Evolutionary conservation across 1,140 invertebrate genomes (phyloP).

Genomic region (Anoplophora glabripennis): DNA sequence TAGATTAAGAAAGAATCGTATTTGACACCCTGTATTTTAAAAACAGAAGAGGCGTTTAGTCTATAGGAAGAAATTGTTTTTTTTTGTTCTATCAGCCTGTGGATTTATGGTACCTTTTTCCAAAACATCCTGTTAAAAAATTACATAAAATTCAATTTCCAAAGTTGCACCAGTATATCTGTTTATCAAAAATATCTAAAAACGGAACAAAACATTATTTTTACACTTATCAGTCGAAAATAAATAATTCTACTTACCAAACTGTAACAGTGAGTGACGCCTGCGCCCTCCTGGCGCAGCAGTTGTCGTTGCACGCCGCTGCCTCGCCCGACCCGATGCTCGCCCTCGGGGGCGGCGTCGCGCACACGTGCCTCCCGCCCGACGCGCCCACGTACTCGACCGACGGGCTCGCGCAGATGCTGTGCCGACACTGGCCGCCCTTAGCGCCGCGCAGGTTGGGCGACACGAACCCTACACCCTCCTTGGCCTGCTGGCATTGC

Average conservation of each 20-base stretch:
- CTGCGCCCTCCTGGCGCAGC: conserved; percentile 52
- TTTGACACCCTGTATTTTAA: too few species aligned
- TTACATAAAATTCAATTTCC: too few species aligned
- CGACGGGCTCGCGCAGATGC: conserved; percentile 45
- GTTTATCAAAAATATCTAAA: too few species aligned
- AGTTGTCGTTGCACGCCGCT: conserved; percentile 46
- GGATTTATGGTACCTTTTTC: too few species aligned
- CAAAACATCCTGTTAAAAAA: too few species aligned
- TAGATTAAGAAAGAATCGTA: too few species aligned
- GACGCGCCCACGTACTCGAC: conserved; percentile 59
- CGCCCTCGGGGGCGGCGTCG: conserved; percentile 56
- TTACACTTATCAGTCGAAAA: background rate
- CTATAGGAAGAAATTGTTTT: too few species aligned
- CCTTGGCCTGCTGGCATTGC: conserved; percentile 39
- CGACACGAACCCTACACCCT: conserved; percentile 50
- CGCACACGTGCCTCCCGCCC: conserved; percentile 57
- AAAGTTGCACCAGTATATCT: too few species aligned
- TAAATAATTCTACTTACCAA: conserved; percentile 57
- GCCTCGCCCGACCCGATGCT: conserved; percentile 41
- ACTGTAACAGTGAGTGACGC: conserved; percentile 56
- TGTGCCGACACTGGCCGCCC: conserved; percentile 43
- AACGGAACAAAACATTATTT: too few species aligned
- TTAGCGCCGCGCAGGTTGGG: conserved; percentile 44
- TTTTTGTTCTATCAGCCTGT: too few species aligned
- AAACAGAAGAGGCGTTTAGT: too few species aligned